phyloP scores from a whole-genome alignment of 2,113 vertebrate species.

The Electrona antarctica region DNA sequence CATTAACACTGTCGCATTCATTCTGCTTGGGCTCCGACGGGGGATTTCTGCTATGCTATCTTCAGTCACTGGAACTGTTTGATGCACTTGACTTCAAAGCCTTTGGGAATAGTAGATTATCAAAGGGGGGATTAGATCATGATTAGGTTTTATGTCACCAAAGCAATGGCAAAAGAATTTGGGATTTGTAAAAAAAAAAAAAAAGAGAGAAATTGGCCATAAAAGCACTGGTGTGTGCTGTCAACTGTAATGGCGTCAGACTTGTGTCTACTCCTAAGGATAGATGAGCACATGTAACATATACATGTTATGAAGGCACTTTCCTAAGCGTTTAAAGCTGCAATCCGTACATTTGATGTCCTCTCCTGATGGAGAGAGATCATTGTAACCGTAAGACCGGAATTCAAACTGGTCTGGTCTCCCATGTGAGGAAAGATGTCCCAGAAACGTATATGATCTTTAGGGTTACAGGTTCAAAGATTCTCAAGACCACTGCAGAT shows the following conservation, averaged over 20 bases:
- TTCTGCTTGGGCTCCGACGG: slow-evolving; percentile 44
- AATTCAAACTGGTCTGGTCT: too few relatives aligned
- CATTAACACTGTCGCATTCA: slow-evolving; percentile 57
- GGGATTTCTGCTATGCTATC: slow-evolving; percentile 58
- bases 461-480: too few relatives aligned
- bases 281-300: too few relatives aligned
- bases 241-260: background rate
- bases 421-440: too few relatives aligned
- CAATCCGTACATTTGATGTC: too few relatives aligned
- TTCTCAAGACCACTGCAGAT: too few relatives aligned
- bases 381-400: too few relatives aligned
- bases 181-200: slow-evolving; percentile 21
- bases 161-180: slow-evolving; percentile 22
- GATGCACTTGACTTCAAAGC: slow-evolving; percentile 63
- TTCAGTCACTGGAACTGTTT: slow-evolving; percentile 64
- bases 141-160: slow-evolving; percentile 51
- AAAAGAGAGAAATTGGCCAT: background rate
- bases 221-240: background rate
- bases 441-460: too few relatives aligned
- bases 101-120: slow-evolving; percentile 47
- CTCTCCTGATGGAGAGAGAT: too few relatives aligned
- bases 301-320: too few relatives aligned
- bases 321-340: too few relatives aligned
- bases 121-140: slow-evolving; percentile 53
- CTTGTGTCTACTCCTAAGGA: background rate